These are phyloP conservation scores for Protonibea diacanthus DNA, from an alignment of 2,797 vertebrate species.

Conservation along the genomic window DNA sequence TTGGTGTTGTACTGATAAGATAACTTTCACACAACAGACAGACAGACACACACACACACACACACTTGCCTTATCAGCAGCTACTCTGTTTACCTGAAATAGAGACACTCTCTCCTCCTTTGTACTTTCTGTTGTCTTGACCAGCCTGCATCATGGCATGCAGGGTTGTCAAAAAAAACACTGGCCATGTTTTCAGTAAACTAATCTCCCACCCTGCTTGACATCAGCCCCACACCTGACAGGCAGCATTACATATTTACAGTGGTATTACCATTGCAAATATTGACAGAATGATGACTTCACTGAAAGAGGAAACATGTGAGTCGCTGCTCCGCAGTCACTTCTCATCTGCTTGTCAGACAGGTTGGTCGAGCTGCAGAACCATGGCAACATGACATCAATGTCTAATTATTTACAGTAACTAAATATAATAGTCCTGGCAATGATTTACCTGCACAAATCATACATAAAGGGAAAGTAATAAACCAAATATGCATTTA, in stretches of 20 bases:
- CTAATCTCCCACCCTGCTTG: constrained; percentile 35
- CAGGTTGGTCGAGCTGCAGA: constrained; percentile 72
- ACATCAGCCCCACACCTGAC: constrained; percentile 52
- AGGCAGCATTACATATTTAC: constrained; percentile 70
- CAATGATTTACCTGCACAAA: constrained; percentile 46
- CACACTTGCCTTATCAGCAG: constrained; percentile 50
- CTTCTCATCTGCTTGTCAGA: constrained; percentile 74
- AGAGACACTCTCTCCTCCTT: constrained; percentile 46
- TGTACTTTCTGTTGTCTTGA: constrained; percentile 54
- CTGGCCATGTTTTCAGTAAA: constrained; percentile 76
- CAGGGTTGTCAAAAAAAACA: constrained; percentile 56
- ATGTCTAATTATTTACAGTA: constrained; percentile 54
- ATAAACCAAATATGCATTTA: neutral
- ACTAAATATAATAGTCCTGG: constrained; percentile 23
- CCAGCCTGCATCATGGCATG: constrained; percentile 54
- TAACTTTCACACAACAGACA: constrained; percentile 2
- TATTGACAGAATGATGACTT: constrained; percentile 84
- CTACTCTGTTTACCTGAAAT: constrained; percentile 60
- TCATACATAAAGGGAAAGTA: neutral
- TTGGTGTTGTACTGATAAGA: constrained; percentile 25
- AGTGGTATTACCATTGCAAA: constrained; percentile 81
- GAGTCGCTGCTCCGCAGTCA: constrained; percentile 63
- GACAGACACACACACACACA: constrained; percentile 31
- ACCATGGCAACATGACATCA: constrained; percentile 66
- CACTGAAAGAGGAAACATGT: constrained; percentile 83